Percentiles rank a stretch among this genome's conserved stretches.
These are phyloP conservation scores for Pygoscelis antarcticus DNA, from an alignment of 2,113 vertebrate species.

Conservation along the genomic window DNA sequence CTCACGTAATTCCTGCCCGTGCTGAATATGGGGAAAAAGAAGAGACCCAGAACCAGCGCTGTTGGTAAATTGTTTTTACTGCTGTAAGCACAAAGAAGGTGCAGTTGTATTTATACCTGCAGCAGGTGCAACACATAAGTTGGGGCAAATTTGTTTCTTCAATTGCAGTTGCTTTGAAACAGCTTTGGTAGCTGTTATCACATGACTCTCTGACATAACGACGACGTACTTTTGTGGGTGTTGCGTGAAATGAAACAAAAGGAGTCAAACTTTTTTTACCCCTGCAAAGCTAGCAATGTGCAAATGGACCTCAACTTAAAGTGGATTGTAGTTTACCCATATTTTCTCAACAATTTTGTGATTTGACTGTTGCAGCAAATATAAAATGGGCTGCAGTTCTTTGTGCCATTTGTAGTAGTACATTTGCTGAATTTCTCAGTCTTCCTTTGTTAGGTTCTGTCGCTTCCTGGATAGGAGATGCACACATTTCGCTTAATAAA, in stretches of 20 bases:
- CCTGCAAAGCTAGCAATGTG: not conserved
- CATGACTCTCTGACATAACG: not conserved
- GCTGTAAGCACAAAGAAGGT: not conserved
- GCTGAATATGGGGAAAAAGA: not conserved
- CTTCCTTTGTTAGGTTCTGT: not conserved
- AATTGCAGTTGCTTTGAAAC: not conserved
- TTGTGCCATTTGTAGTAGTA: not conserved
- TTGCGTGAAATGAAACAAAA: not conserved
- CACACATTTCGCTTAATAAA: not conserved
- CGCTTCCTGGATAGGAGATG: not conserved
- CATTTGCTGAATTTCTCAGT: not conserved
- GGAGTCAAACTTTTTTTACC: not conserved
- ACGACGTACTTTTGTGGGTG: not conserved
- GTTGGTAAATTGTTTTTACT: not conserved
- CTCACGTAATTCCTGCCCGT: fast-evolving
- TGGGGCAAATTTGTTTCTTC: not conserved
- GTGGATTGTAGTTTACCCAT: not conserved
- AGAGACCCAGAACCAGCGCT: not conserved
- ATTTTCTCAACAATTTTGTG: not conserved
- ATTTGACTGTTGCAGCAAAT: not conserved
- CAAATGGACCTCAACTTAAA: fast-evolving
- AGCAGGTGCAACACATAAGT: not conserved
- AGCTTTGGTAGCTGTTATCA: not conserved
- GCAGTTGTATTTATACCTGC: not conserved
- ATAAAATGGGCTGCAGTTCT: not conserved